Evolutionary conservation across 1,140 invertebrate genomes (phyloP), one percentile per base, ranked within the genome.

Genomic region (Brachionus koreanus): DNA sequence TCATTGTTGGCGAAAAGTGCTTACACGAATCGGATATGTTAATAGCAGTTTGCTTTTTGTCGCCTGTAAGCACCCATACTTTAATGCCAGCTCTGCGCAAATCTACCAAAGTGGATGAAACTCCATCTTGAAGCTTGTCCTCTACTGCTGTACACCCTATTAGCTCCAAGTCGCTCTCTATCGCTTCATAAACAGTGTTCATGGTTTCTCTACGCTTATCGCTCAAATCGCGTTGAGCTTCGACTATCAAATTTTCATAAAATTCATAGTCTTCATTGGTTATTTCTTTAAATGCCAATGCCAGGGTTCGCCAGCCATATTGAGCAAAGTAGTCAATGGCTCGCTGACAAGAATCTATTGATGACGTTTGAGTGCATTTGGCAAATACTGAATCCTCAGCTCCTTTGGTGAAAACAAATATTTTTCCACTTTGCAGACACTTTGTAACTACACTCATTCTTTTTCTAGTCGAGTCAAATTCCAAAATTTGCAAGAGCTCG

Each of bases 381-480:
- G 57, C 9, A 23, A 72, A 74, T 19, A 83, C 75, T 42, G 37
- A 43, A 33, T 16, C 29, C 9, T 83, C 82, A 25, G 82, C 82
- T 39, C 82, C 82, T 75, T 83, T 83, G 16, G 23, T 57, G 13
- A 46, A 76, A 9, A 83, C 42, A 19, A 63, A 63, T n/a, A 75
- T 75, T 43, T n/a, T 19, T 4, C 29, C 33, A 9, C 37, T 57
- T 29, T 29, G n/a, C 23, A 39, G 4, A 75, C 75, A 39, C 33
- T 63, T 42, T 9, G 63, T 7, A n/a, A 75, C 76, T 5, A 83
- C 39, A 23, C 65, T 72, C 97, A 99, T 99, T 88, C 97, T 91
- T 91, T 99, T 99, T 83, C 97, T 91, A 84, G 97, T 94, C 90
- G 99, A 99, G 90, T 99, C 98, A 88, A 99, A 99, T 90, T 99